Evolutionary conservation across 2,888 invertebrate genomes (phyloP).

Genomic region (Nebria brevicollis): DNA sequence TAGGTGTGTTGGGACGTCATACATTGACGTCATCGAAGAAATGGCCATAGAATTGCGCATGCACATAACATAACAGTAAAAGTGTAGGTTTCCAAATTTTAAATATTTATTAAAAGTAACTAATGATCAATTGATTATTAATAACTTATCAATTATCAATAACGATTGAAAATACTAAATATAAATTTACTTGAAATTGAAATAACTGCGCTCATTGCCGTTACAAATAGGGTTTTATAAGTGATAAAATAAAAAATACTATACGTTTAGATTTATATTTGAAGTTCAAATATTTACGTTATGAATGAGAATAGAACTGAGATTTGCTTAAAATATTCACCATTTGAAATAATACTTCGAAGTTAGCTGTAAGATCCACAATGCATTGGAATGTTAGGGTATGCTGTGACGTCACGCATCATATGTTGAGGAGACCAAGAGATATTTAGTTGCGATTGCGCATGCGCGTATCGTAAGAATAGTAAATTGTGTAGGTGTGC

Average conservation of each 20-base stretch:
- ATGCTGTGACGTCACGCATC: slow-evolving; percentile 40
- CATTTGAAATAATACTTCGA: slow-evolving; percentile 4
- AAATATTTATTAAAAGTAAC: too few species aligned
- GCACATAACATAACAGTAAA: slow-evolving; percentile 39
- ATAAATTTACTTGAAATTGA: too few species aligned
- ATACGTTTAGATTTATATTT: too few species aligned
- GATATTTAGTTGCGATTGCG: slow-evolving; percentile 21
- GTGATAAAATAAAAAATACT: too few species aligned
- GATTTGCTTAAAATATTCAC: too few species aligned
- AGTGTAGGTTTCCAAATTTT: slow-evolving; percentile 42
- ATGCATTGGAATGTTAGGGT: slow-evolving; percentile 21
- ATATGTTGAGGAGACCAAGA: slow-evolving; percentile 30
- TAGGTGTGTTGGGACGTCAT: slow-evolving; percentile 29
- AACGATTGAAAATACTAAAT: too few species aligned
- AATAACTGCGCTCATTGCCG: too few species aligned
- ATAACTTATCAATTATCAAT: too few species aligned
- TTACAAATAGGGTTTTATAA: too few species aligned
- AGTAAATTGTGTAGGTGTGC: slow-evolving; percentile 42
- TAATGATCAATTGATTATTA: too few species aligned
- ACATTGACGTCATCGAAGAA: slow-evolving; percentile 21
- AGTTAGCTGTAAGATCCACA: slow-evolving; percentile 25
- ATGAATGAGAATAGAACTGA: too few species aligned
- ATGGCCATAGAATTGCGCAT: slow-evolving; percentile 21
- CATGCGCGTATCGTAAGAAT: slow-evolving; percentile 44
- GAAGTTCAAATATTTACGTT: too few species aligned